Base-by-base conservation (phyloP, 2,113 vertebrate genomes). In the Pollimyrus isidori region DNA sequence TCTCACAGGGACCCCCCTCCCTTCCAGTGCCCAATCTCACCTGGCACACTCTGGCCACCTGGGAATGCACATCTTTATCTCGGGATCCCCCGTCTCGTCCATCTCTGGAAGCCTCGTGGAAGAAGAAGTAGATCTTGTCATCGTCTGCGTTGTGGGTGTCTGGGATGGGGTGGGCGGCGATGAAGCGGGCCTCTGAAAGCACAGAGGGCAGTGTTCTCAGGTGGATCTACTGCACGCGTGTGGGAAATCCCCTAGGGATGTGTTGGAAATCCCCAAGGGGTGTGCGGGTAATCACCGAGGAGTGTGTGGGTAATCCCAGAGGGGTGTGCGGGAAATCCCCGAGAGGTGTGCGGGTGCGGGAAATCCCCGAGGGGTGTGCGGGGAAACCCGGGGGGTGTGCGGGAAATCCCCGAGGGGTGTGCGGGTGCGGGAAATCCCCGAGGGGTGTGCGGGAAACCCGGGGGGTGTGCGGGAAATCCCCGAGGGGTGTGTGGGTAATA, bases 91-190 rank as follows among this genome's bases (percentile, higher is more conserved):
- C 84, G 0, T 87, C 86, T 93, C 97, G 23, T 49, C 84, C 49
- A 3, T 65, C 87, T 93, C 97, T 97, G 1, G 97, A 97, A 87
- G 96, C 96, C 94, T 99, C 98, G 13, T 97, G 98, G 93, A 99
- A 99, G 95, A 99, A 99, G 93, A 99, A 99, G 95, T 99, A 99
- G 90, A 99, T 97, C 95, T 99, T 99, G 91, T 99, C 98, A 90
- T 99, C 98, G 87, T 99, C 98, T 82, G 97, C 97, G 90, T 98
- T 99, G 93, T 97, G 98, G 35, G 98, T 99, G 93, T 99, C 98
- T 1, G 98, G 95, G 49, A 99, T 97, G 86, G 98, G 95, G 92
- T 98, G 98, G 85, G 97, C 97, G 58, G 96, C 96, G 93, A 99
- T 96, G 94, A 99, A 99, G 94, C 97, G 98, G 0, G 97, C 98